Base-by-base conservation (phyloP, 30 jellyfish, hydroid and myxozoan genomes). In the Calvadosia cruxmelitensis region DNA sequence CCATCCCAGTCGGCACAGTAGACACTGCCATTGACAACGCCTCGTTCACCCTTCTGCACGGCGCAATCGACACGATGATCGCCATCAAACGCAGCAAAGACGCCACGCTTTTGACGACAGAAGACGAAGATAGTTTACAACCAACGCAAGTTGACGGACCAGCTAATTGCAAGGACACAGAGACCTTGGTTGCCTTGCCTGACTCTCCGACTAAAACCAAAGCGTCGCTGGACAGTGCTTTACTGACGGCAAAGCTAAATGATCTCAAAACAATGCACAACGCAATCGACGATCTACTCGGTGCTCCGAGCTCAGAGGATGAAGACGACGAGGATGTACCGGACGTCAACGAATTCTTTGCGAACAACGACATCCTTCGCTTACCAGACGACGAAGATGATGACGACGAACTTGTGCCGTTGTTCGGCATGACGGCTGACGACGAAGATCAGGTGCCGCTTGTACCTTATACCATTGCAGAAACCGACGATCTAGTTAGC, bases 241-340 rank as follows among this genome's bases (percentile, higher is more conserved):
- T 78, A 26, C 80, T 91, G 31, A 74, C 99, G 1, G 94, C 80
- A 57, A 91, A 79, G 34, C 78, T 82, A n/a, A 78, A 73, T 33
- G 89, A 91, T 51, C 51, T 91, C 62, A 83, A 91, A 52, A 83
- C 71, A 50, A 84, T 91, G 85, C 96, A 91, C 84, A 93, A 78
- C 33, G 93, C 76, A 49, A 64, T 91, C 27, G 99, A 78, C 27
- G 94, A 68, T 20, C 64, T 91, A 42, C 70, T 91, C 1, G 95
- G 85, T 12, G 84, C 82, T 10, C 20, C 57, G n/a, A 95, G 82
- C 27, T 68, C 91, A 0, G 95, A 77, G 20, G 93, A 76, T 20
- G 95, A 91, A 13, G 93, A 83, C 7, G 94, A 79, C 24, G 71
- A 63, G 15, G 85, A 80, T 1, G 82, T 53, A n/a, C 33, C 57